phyloP scores from a whole-genome alignment of 2,113 vertebrate genomes.

The Cyanoderma ruficeps region DNA sequence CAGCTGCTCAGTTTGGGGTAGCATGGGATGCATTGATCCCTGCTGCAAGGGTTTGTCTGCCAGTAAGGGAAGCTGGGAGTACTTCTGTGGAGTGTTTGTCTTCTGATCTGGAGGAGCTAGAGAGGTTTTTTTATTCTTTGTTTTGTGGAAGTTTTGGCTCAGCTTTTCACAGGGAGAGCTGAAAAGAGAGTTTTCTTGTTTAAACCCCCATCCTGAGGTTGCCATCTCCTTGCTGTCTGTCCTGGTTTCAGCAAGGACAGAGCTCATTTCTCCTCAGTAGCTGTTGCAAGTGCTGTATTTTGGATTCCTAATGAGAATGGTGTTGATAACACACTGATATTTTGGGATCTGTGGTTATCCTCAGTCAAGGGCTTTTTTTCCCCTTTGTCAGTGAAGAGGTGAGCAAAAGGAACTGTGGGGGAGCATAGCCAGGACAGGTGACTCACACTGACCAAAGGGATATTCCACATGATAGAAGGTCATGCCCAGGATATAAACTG shows the following conservation, averaged over 20 bases:
- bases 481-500: neutral
- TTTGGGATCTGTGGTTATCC: neutral
- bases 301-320: neutral
- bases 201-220: neutral
- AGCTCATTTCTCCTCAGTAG: neutral
- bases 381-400: neutral
- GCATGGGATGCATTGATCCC: neutral
- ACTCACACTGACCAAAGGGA: neutral
- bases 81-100: neutral
- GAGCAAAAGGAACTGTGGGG: neutral
- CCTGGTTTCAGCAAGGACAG: neutral
- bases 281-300: neutral
- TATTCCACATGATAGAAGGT: neutral
- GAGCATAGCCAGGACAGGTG: neutral
- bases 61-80: neutral
- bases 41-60: neutral
- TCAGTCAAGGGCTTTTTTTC: neutral
- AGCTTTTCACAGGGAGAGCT: neutral
- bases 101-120: neutral
- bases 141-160: neutral
- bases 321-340: neutral
- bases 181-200: neutral
- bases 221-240: neutral
- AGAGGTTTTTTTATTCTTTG: accelerated
- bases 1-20: neutral